Evolutionary conservation across 2,113 vertebrate genomes (phyloP), one percentile per base, ranked within the genome.

Genomic region (Bos javanicus): DNA sequence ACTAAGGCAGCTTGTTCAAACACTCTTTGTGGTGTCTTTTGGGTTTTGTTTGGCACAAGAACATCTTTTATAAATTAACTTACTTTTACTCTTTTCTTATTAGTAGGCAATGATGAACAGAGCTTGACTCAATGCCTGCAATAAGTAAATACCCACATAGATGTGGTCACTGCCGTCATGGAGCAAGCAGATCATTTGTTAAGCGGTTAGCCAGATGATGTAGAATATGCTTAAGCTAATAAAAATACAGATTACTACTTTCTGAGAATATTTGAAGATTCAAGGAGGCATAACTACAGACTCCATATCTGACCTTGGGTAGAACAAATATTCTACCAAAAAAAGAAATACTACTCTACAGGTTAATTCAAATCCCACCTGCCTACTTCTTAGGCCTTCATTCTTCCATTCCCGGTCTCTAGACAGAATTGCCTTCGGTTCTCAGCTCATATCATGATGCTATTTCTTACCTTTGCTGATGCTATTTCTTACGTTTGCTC

Each of bases 21-120:
- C 15, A 19, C 17, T 81, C 88, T 91, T 95, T 86, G 9, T 21
- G 76, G 50, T 93, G n/a, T 50, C 87, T 81, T 17, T 80, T n/a
- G 39, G 56, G 33, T 57, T 94, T 96, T 1, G 1, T 16, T 57
- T 90, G 46, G 36, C 26, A 71, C 21, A 56, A 81, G 52, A 52
- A 10, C 50, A 43, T 67, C 67, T 88, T 91, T 54, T 60, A 50
- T 17, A 93, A 74, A 78, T 60, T 12, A 95, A 80, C 9, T 90
- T 46, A 30, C 46, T 5, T 60, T 12, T 60, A 7, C 46, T 64
- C 43, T 30, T 80, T 95, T 48, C 14, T 90, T 54, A 30, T 11
- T 85, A 43, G 50, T 10, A 81, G 15, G 36, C 16, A 54, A 50
- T 1, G 26, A 54, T 48, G 26, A 33, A n/a, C 91, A 90, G 39